Base-by-base conservation (phyloP, 1,140 invertebrate genomes). In the Charaxes varanes region DNA sequence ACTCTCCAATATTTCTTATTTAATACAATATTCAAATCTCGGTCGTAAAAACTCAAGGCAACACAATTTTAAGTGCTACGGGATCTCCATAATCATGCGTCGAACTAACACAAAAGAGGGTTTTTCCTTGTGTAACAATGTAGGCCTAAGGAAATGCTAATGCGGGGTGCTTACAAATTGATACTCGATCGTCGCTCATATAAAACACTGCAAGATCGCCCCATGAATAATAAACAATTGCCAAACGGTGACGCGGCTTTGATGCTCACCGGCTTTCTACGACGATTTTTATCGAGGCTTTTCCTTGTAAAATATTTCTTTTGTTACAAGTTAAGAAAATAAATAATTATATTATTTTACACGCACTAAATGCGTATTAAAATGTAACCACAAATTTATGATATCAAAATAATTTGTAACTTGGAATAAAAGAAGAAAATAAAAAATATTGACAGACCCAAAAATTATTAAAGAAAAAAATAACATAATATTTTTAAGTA, bases 171-270 rank as follows among this genome's bases (percentile, higher is more conserved):
- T 53, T 68, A 78, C 73, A 82, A 82, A 82, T 80, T 82, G 76
- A 82, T 82, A 82, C 73, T 80, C 76, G 76, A 82, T 82, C 73
- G 78, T 78, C 73, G 73, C 73, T 72, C 78, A 77, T 80, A 82
- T 82, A 82, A 82, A 80, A 80, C 76, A 82, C 76, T 63, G 66
- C 62, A 56, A 60, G 64, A 74, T 77, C 73, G 69, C 72, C 59
- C 71, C 64, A 82, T 82, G 78, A 82, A 82, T 82, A 82, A 82
- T 78, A 82, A 80, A 80, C 67, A 80, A 78, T 70, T 67, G 69
- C 57, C 59, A 51, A 67, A 64, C 52, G 61, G 24, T 59, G 68
- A 51, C 46, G 45, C 53, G 50, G 59, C 55, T 44, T 38, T 38
- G 51, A 57, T 44, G 41, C 13, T 21, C 18, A 18, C 30, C 21